phyloP scores from a whole-genome alignment of 2,888 invertebrate species.

The Mesorhabditis belari region DNA sequence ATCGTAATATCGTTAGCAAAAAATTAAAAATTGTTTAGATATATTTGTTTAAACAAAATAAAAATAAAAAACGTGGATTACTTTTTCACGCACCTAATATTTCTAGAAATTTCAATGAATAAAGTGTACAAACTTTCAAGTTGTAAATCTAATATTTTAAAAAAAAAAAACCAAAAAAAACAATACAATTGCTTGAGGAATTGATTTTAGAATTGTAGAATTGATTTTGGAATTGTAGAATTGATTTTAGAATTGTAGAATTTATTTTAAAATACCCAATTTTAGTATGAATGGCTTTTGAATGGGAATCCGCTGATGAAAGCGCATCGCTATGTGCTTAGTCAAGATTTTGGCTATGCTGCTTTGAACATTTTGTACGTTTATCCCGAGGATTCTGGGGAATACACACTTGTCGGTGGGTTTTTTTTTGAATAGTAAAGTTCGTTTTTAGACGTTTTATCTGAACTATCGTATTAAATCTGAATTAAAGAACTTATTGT shows the following conservation, averaged over 20 bases:
- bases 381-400: constrained; percentile 91
- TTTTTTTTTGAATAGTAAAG: background rate
- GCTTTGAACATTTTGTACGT: constrained; percentile 90
- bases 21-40: too few relatives aligned
- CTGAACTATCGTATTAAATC: background rate
- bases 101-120: too few relatives aligned
- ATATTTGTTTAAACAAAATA: too few relatives aligned
- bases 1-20: too few relatives aligned
- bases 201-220: background rate
- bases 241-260: too few relatives aligned
- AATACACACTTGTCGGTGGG: constrained; percentile 62
- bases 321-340: constrained; percentile 66
- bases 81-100: too few relatives aligned
- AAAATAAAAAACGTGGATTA: too few relatives aligned
- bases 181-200: too few relatives aligned
- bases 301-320: constrained; percentile 76
- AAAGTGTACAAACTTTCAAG: too few relatives aligned
- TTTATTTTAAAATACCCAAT: constrained; percentile 42
- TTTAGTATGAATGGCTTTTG: constrained; percentile 84
- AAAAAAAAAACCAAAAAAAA: too few relatives aligned
- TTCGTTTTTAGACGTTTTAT: background rate
- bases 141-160: too few relatives aligned
- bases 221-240: too few relatives aligned
- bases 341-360: constrained; percentile 90
- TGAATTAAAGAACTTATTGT: background rate